phyloP scores from a whole-genome alignment of 2,888 invertebrate genomes.

The Trachelus troglodyta region DNA sequence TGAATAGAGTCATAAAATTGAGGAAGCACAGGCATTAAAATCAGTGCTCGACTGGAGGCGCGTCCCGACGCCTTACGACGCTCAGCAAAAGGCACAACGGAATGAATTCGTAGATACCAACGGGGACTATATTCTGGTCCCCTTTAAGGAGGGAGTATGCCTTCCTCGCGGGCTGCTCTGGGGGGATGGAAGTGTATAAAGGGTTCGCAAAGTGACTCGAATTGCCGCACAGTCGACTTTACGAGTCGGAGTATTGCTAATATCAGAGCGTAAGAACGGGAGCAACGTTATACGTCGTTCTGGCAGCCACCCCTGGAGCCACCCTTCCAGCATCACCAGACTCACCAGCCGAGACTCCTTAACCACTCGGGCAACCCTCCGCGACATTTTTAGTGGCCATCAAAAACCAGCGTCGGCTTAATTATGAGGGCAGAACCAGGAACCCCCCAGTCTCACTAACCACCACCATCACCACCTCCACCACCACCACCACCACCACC shows the following conservation, averaged over 20 bases:
- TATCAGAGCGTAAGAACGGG: constrained; percentile 53
- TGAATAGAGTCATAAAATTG: constrained; percentile 48
- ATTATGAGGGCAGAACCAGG: constrained; percentile 56
- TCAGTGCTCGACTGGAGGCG: constrained; percentile 43
- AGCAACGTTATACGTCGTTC: not conserved
- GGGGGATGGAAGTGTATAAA: constrained; percentile 52
- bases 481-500: too few species aligned
- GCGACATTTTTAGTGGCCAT: constrained; percentile 66
- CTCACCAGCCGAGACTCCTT: constrained; percentile 52
- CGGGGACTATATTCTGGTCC: constrained; percentile 13
- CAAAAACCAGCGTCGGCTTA: constrained; percentile 62
- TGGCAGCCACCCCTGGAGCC: not conserved
- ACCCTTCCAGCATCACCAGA: constrained; percentile 21
- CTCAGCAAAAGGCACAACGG: not conserved
- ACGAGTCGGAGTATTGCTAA: constrained; percentile 64
- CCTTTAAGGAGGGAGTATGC: constrained; percentile 10
- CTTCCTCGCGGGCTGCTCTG: constrained; percentile 13
- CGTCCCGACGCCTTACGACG: not conserved
- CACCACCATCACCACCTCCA: not conserved
- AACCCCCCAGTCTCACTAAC: constrained; percentile 9
- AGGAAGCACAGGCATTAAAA: constrained; percentile 57
- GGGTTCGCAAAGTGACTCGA: constrained; percentile 65
- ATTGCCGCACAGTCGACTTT: constrained; percentile 62
- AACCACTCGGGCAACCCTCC: constrained; percentile 58
- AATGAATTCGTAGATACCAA: not conserved